phyloP scores from a whole-genome alignment of 2,797 vertebrate genomes.

The Anguilla marmorata region DNA sequence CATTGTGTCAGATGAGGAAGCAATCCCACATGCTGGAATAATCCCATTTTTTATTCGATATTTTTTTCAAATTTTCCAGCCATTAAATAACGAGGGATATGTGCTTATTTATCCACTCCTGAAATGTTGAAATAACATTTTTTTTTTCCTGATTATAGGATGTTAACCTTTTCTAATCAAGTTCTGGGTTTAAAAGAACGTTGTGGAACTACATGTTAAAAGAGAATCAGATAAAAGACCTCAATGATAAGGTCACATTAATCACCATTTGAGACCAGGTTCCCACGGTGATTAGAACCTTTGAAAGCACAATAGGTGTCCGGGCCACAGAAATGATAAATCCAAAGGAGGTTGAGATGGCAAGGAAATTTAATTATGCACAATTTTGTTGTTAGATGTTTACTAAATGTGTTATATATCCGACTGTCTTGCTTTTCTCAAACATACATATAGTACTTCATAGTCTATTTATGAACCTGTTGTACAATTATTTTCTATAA shows the following conservation, averaged over 20 bases:
- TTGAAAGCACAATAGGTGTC: not conserved
- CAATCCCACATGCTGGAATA: not conserved
- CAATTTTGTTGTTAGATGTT: too few relatives aligned
- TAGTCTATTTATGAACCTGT: too few relatives aligned
- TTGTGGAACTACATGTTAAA: not conserved
- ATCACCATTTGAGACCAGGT: not conserved
- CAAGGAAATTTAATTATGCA: too few relatives aligned
- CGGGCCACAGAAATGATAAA: not conserved
- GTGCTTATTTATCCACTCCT: too few relatives aligned
- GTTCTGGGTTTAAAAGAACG: not conserved
- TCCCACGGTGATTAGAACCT: constrained; percentile 1
- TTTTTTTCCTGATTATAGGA: not conserved
- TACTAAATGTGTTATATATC: too few relatives aligned
- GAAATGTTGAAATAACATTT: not conserved
- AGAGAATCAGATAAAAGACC: not conserved
- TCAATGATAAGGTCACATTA: not conserved
- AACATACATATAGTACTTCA: not conserved
- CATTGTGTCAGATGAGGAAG: not conserved
- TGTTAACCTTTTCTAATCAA: not conserved
- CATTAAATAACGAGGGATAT: not conserved
- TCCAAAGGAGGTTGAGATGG: not conserved
- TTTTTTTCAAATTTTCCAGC: not conserved
- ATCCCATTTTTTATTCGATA: not conserved
- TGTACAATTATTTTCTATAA: too few relatives aligned
- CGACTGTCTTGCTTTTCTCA: not conserved